Percentiles rank a stretch among this genome's conserved stretches.
Conservation (phyloP, 2,797 vertebrate species). For the Pipistrellus pygmaeus region DNA sequence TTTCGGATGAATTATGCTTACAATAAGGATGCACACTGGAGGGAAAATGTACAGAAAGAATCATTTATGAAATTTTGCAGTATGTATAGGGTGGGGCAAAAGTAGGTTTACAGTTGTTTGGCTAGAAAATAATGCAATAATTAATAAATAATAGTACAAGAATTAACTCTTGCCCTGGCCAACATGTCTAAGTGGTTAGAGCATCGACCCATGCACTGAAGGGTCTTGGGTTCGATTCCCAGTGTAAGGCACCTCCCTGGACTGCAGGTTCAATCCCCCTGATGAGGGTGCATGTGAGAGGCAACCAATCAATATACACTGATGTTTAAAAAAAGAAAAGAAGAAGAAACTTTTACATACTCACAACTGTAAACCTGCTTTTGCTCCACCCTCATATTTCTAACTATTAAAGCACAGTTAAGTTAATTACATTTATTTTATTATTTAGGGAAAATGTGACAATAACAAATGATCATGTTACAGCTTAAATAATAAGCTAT, state of each 20-base stretch:
- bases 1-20: neutral
- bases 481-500: neutral
- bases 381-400: neutral
- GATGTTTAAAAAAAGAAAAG: neutral
- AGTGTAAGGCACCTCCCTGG: too few species aligned
- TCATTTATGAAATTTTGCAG: neutral
- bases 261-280: too few species aligned
- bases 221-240: neutral
- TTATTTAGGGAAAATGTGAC: neutral
- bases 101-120: neutral
- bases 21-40: neutral
- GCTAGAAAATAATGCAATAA: neutral
- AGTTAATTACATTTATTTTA: constrained; percentile 7
- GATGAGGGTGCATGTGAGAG: neutral
- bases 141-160: neutral
- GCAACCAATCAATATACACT: neutral
- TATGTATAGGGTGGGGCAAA: neutral
- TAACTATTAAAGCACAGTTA: constrained; percentile 6
- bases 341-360: neutral
- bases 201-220: too few species aligned
- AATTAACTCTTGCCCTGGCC: neutral
- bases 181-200: neutral
- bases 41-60: neutral
- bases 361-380: neutral
- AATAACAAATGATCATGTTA: neutral